Evolutionary conservation across 2,888 invertebrate genomes (phyloP).

Genomic region (Archaeoteleia sp.): DNA sequence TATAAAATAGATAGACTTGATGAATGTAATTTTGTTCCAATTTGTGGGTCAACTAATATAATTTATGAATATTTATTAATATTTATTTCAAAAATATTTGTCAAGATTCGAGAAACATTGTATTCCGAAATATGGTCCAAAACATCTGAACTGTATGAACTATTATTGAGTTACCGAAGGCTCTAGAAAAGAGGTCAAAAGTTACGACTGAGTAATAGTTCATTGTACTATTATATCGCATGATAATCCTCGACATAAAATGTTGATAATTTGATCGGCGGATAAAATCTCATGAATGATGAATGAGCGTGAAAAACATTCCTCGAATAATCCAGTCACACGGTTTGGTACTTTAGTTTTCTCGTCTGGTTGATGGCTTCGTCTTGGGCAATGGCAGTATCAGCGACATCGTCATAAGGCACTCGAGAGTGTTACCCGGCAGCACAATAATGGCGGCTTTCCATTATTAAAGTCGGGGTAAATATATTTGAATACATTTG

Average conservation of each 20-base stretch:
- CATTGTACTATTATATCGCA: no score
- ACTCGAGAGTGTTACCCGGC: constrained; percentile 44
- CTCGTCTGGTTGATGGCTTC: constrained; percentile 40
- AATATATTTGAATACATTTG: constrained; percentile 66
- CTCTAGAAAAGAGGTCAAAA: no score
- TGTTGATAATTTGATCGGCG: constrained; percentile 32
- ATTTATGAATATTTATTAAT: no score
- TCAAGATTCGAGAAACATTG: no score
- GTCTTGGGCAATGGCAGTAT: constrained; percentile 36
- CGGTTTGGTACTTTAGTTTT: constrained; percentile 35
- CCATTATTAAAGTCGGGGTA: constrained; percentile 58
- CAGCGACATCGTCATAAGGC: constrained; percentile 43
- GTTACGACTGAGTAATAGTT: no score
- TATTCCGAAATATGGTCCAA: no score
- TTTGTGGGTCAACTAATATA: no score
- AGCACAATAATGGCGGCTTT: constrained; percentile 53
- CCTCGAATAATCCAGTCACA: constrained; percentile 39
- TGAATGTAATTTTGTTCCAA: no score
- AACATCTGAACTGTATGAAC: no score
- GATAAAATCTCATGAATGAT: constrained; percentile 42
- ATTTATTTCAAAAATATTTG: no score
- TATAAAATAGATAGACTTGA: no score
- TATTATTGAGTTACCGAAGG: no score
- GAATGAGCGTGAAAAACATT: constrained; percentile 41
- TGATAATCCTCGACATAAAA: constrained; percentile 16